Conservation (phyloP, 2,113 vertebrate species). For the Rhinoderma darwinii region DNA sequence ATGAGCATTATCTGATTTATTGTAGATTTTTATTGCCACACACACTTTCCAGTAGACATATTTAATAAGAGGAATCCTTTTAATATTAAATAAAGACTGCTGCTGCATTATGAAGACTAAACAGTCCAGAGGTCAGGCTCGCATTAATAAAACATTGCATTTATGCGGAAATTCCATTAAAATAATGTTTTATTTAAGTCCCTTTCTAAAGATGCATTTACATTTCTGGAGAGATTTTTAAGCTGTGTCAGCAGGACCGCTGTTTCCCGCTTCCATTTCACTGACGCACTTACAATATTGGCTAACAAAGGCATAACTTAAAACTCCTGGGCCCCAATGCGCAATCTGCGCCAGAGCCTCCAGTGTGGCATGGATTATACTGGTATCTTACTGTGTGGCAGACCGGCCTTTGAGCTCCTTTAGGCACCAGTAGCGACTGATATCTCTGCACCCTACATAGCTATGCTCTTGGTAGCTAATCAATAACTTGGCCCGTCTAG, state of each 20-base stretch:
- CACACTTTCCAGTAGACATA: not conserved
- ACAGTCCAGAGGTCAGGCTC: constrained; percentile 23
- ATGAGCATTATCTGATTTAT: not conserved
- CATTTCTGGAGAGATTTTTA: constrained; percentile 30
- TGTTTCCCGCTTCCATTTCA: not conserved
- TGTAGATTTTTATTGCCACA: not conserved
- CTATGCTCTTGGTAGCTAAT: too few species aligned
- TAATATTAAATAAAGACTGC: constrained; percentile 36
- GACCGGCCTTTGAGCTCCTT: too few species aligned
- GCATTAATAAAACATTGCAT: constrained; percentile 47
- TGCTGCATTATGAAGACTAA: constrained; percentile 33
- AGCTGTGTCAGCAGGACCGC: constrained; percentile 3
- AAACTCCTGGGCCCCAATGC: too few species aligned
- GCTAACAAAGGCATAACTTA: too few species aligned
- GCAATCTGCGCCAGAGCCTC: too few species aligned
- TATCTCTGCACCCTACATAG: too few species aligned
- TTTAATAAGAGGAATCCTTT: constrained; percentile 36
- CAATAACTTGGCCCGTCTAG: too few species aligned
- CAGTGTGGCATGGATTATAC: too few species aligned
- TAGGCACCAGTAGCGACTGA: too few species aligned
- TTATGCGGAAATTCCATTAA: constrained; percentile 49
- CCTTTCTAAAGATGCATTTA: constrained; percentile 27
- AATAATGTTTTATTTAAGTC: constrained; percentile 46
- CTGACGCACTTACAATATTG: not conserved
- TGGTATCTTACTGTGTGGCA: too few species aligned